Evolutionary conservation across 1,140 invertebrate species (phyloP).

Genomic region (Sesamia nonagrioides): DNA sequence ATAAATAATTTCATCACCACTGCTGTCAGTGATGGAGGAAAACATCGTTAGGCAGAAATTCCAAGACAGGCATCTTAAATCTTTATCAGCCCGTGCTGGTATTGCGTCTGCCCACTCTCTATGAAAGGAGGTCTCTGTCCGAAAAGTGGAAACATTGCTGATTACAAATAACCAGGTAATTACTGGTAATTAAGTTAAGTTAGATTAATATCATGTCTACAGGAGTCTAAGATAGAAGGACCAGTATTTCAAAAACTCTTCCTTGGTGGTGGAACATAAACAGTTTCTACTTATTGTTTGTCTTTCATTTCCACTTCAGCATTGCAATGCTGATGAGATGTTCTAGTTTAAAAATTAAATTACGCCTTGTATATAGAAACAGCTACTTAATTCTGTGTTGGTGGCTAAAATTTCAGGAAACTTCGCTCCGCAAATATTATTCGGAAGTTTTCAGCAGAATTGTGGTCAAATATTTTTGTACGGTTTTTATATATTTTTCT

Average conservation of each 20-base stretch:
- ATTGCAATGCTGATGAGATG: neutral
- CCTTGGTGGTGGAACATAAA: neutral
- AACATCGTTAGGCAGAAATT: no score
- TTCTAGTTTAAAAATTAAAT: conserved; percentile 32
- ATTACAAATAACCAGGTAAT: no score
- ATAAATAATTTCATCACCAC: no score
- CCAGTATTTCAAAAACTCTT: neutral
- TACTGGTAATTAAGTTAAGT: no score
- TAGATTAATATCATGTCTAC: no score
- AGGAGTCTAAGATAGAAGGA: neutral
- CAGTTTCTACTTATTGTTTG: neutral
- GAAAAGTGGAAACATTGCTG: no score
- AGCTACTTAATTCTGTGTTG: conserved; percentile 28
- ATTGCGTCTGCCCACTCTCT: no score
- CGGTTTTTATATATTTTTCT: no score
- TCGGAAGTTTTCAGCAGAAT: neutral
- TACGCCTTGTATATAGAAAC: neutral
- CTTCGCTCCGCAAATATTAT: conserved; percentile 13
- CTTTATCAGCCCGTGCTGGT: no score
- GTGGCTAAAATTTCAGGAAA: neutral
- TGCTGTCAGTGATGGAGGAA: no score
- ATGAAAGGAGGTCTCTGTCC: no score
- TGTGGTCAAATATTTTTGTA: conserved; percentile 2
- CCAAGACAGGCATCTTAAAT: no score
- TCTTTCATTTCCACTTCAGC: conserved; percentile 9